Evolutionary conservation across 2,797 vertebrate genomes (phyloP), one percentile per base, ranked within the genome.

Genomic region (Brachymystax lenok): DNA sequence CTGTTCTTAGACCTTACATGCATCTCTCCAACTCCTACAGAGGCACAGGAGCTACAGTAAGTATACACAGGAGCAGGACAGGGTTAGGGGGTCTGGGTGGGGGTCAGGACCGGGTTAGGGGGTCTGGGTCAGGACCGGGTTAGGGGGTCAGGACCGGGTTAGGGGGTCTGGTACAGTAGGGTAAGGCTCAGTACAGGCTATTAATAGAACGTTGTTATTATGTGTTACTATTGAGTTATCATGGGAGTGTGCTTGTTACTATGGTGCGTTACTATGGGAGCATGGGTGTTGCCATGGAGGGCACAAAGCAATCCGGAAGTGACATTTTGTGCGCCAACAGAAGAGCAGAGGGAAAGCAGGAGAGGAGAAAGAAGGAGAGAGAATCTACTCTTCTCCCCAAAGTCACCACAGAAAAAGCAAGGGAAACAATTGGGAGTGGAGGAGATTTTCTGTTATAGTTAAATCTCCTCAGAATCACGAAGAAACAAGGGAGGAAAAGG

Each of bases 181-280:
- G 6, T 5, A 5, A 5, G 28, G 68, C 79, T 54, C 83, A 64
- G 40, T 2, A 40, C 40, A 40, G 8, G 40, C 33, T 35, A 35
- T 35, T 35, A 35, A 35, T 40, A 63, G 27, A 82, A 80, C 71
- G 73, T 19, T 17, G 40, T 33, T 35, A 13, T 17, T n/a, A 17
- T 46, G 66, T 82, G 46, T 79, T n/a, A 52, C 50, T 12, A 71
- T 52, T 59, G 40, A 17, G 3, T 16, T 54, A 17, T 1, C 16
- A 54, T 54, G 17, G 16, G 13, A 59, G 17, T 17, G 33, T 50
- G 66, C 8, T 40, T 46, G 21, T 68, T 28, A 63, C 61, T 74
- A 79, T 77, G 73, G 35, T 13, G 40, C 35, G 66, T 56, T 76
- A 40, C 66, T 69, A 76, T 69, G 74, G n/a, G 67, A 56, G 7